phyloP scores from a whole-genome alignment of 2,888 invertebrate genomes.

The Clistopyga incitator region DNA sequence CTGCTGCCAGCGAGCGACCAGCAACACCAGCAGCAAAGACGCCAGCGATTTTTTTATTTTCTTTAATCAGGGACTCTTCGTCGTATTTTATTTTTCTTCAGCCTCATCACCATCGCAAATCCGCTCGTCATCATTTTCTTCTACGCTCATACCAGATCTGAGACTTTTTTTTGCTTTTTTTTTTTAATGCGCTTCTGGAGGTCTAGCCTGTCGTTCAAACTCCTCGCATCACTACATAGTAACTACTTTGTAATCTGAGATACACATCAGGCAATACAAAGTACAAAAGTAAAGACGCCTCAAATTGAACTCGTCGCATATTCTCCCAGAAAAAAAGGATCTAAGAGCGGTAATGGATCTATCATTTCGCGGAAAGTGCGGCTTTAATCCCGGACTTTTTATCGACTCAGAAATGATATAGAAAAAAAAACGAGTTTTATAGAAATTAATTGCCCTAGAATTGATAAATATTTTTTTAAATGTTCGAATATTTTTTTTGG shows the following conservation, averaged over 20 bases:
- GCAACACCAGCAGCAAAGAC: conserved; percentile 54
- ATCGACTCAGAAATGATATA: too few species aligned
- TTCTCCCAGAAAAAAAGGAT: background rate
- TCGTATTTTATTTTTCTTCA: conserved; percentile 56
- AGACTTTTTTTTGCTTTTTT: background rate
- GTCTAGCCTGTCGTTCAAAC: background rate
- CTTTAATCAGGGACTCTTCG: conserved; percentile 49
- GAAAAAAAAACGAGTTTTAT: too few species aligned
- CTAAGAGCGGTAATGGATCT: too few species aligned
- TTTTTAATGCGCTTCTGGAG: conserved; percentile 1
- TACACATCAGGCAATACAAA: background rate
- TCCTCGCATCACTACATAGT: background rate
- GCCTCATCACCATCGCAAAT: conserved; percentile 59
- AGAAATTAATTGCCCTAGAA: too few species aligned
- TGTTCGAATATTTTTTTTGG: too few species aligned
- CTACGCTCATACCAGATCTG: conserved; percentile 15
- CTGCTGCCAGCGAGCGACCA: conserved; percentile 54
- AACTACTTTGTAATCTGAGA: conserved; percentile 8
- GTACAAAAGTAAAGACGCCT: background rate
- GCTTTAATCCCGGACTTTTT: too few species aligned
- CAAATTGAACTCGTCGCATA: background rate
- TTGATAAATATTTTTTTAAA: too few species aligned
- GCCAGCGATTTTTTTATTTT: conserved; percentile 47
- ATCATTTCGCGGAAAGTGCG: too few species aligned
- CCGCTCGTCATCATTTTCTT: conserved; percentile 55